Percentiles rank a stretch among this genome's conserved stretches.
These are phyloP conservation scores for Orchesellides sinensis DNA, from an alignment of 2,888 invertebrate genomes.

Conservation along the genomic window DNA sequence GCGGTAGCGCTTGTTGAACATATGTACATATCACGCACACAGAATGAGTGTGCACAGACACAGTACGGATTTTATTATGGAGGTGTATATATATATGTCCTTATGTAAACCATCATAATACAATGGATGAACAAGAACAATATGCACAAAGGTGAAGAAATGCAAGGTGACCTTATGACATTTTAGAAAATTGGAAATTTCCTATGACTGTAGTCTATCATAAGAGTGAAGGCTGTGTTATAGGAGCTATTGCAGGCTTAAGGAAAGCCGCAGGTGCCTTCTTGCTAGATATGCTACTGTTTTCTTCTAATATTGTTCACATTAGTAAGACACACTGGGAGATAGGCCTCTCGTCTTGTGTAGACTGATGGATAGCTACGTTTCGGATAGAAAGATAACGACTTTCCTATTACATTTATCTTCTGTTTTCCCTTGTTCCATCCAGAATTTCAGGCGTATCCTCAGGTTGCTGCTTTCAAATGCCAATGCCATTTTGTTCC, in stretches of 20 bases:
- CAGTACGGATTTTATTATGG: no score
- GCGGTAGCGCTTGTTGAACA: slow-evolving; percentile 63
- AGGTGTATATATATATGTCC: no score
- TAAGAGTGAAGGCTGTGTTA: background rate
- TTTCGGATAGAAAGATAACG: slow-evolving; percentile 59
- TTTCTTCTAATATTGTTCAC: background rate
- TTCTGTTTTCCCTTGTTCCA: background rate
- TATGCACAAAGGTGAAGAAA: slow-evolving; percentile 3
- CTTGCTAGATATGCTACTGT: background rate
- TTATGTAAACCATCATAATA: no score
- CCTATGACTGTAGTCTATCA: no score
- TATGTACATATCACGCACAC: slow-evolving; percentile 36
- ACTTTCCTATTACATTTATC: slow-evolving; percentile 63
- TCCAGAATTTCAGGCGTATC: slow-evolving; percentile 38
- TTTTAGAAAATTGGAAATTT: slow-evolving; percentile 64
- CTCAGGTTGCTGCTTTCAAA: slow-evolving; percentile 63
- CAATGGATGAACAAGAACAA: slow-evolving; percentile 7
- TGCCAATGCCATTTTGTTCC: slow-evolving; percentile 42
- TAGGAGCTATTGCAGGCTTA: slow-evolving; percentile 19
- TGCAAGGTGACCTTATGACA: slow-evolving; percentile 64
- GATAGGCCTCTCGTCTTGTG: background rate
- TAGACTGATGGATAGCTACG: slow-evolving; percentile 52
- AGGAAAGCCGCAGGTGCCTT: slow-evolving; percentile 62
- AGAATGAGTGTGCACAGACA: background rate
- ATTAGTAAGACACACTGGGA: background rate